A percentile compares a stretch with the other conserved stretches of the same genome.
These are phyloP conservation scores for Leucophenga montana DNA, from an alignment of 2,888 invertebrate species.

Conservation along the genomic window DNA sequence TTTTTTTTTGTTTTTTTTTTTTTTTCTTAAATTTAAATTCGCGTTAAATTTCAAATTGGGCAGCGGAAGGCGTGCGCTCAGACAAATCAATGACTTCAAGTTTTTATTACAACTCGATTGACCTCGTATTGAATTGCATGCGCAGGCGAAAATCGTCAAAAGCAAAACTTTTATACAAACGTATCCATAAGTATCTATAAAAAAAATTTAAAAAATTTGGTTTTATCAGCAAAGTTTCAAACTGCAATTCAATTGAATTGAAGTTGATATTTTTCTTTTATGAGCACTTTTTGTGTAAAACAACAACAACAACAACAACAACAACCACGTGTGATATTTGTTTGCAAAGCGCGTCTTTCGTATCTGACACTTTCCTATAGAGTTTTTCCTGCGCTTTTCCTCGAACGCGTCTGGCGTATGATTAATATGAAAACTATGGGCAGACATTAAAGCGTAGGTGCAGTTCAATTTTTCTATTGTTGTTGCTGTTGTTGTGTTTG, in stretches of 20 bases:
- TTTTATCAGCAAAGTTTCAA: background rate
- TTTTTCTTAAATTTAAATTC: too few species aligned
- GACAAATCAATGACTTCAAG: conserved; percentile 14
- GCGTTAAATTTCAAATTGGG: too few species aligned
- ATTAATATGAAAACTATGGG: background rate
- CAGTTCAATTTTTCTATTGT: conserved; percentile 20
- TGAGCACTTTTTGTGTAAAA: conserved; percentile 31
- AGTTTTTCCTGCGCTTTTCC: too few species aligned
- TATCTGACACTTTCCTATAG: background rate
- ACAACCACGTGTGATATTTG: background rate
- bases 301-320: too few species aligned
- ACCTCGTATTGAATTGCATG: conserved; percentile 2
- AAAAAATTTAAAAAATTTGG: too few species aligned
- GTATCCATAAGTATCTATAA: too few species aligned
- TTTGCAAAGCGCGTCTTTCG: background rate
- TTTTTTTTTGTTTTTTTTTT: too few species aligned
- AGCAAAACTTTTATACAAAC: too few species aligned
- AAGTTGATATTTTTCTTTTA: conserved; percentile 39
- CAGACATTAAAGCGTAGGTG: conserved; percentile 18
- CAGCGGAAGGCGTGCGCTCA: conserved; percentile 11
- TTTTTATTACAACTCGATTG: background rate
- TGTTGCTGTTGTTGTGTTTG: background rate
- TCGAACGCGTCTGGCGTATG: too few species aligned
- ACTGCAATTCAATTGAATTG: conserved; percentile 16
- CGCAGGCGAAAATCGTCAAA: background rate